A percentile compares a stretch with the other conserved stretches of the same genome.
Evolutionary conservation across 2,797 vertebrate genomes (phyloP).

Genomic region (Bradypodion pumilum): DNA sequence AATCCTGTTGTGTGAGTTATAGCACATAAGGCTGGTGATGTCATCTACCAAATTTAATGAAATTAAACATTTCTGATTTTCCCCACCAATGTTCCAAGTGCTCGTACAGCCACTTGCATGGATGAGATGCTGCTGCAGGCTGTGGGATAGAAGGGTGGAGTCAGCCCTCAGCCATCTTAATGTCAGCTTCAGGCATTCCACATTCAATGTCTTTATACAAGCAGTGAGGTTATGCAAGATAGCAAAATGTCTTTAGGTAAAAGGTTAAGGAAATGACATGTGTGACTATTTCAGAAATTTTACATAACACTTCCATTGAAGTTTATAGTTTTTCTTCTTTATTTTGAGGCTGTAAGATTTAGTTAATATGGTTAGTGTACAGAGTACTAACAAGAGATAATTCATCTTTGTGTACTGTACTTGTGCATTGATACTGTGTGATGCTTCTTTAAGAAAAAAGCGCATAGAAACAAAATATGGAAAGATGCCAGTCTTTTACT

Average conservation of each 20-base stretch:
- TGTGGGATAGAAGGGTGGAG: too few relatives aligned
- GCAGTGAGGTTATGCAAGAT: neutral
- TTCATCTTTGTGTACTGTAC: conserved; percentile 59
- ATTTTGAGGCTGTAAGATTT: conserved; percentile 44
- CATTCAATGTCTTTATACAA: too few relatives aligned
- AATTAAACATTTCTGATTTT: too few relatives aligned
- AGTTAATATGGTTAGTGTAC: conserved; percentile 57
- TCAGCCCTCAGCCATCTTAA: too few relatives aligned
- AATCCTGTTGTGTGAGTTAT: too few relatives aligned
- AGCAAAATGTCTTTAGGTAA: conserved; percentile 73
- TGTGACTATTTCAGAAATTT: conserved; percentile 78
- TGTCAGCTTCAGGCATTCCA: too few relatives aligned
- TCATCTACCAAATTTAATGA: too few relatives aligned
- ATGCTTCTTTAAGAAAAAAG: neutral
- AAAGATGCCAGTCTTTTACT: conserved; percentile 9
- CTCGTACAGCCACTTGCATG: too few relatives aligned
- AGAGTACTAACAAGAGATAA: neutral
- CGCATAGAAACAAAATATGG: neutral
- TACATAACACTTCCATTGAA: conserved; percentile 79
- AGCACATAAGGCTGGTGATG: too few relatives aligned
- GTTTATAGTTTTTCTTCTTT: conserved; percentile 51
- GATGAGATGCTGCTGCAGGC: too few relatives aligned
- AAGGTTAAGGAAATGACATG: conserved; percentile 80
- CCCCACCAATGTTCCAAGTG: too few relatives aligned
- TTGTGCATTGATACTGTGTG: conserved; percentile 43